Percentiles rank a stretch among this genome's conserved stretches.
Evolutionary conservation across 2,113 vertebrate species (phyloP).

Genomic region (Azemiops feae): DNA sequence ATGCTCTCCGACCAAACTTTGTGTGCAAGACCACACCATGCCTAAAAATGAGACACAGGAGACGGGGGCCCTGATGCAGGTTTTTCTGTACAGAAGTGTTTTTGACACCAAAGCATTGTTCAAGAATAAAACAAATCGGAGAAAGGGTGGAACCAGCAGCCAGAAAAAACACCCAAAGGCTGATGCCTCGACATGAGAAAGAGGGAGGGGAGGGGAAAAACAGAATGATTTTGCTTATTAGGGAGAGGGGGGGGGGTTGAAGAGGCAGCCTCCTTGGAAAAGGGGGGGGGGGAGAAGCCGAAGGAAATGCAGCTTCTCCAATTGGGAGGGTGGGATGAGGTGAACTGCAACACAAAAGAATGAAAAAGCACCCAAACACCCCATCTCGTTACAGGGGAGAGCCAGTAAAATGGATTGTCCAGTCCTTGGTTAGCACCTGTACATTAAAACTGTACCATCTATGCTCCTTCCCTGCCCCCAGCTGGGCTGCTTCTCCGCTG

Average conservation of each 20-base stretch:
- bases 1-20: not conserved
- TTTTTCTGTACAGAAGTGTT: conserved; percentile 80
- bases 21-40: not conserved
- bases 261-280: conserved; percentile 29
- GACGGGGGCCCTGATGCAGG: conserved; percentile 70
- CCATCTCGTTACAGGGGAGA: conserved; percentile 44
- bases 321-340: conserved; percentile 31
- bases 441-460: conserved; percentile 98
- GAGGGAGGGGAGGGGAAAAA: not conserved
- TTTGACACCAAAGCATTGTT: conserved; percentile 77
- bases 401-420: conserved; percentile 67
- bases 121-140: conserved; percentile 71
- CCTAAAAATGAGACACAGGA: conserved; percentile 61
- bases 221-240: not conserved
- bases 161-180: conserved; percentile 73
- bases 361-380: conserved; percentile 49
- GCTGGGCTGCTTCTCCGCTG: conserved; percentile 1
- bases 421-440: conserved; percentile 92
- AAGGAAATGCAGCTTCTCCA: conserved; percentile 52
- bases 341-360: conserved; percentile 75
- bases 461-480: conserved; percentile 32
- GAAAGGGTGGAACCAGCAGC: conserved; percentile 62
- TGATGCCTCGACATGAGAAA: conserved; percentile 53
- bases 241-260: not conserved
- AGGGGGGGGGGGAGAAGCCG: conserved; percentile 39